A percentile compares a stretch with the other conserved stretches of the same genome.
These are phyloP conservation scores for Microctonus brassicae DNA, from an alignment of 2,888 invertebrate genomes.

Conservation along the genomic window DNA sequence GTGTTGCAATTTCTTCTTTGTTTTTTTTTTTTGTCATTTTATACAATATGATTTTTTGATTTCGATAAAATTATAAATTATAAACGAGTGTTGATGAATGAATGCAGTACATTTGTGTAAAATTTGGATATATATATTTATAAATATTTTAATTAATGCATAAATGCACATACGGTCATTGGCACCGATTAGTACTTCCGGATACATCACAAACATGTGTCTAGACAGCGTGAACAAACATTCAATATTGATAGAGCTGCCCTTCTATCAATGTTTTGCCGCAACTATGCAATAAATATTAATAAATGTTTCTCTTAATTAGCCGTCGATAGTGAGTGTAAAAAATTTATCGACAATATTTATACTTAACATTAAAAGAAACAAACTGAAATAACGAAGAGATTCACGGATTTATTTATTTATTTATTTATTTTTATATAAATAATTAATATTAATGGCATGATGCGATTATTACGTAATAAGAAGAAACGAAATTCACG, in stretches of 20 bases:
- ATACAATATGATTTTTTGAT: constrained; percentile 12
- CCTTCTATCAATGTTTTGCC: no score
- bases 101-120: no score
- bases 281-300: no score
- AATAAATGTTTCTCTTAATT: no score
- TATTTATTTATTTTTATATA: background rate
- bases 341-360: no score
- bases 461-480: constrained; percentile 45
- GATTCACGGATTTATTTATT: background rate
- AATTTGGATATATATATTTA: no score
- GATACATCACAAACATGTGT: constrained; percentile 27
- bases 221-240: constrained; percentile 15
- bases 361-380: no score
- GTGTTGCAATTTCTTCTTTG: background rate
- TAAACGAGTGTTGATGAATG: no score
- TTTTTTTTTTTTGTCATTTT: background rate
- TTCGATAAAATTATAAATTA: no score
- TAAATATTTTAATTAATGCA: background rate
- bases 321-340: no score
- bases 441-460: background rate
- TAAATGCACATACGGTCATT: constrained; percentile 27
- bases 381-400: constrained; percentile 1
- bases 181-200: constrained; percentile 34
- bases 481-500: constrained; percentile 43
- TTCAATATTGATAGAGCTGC: background rate